phyloP scores from a whole-genome alignment of 1,140 invertebrate species.

The Campodea augens region DNA sequence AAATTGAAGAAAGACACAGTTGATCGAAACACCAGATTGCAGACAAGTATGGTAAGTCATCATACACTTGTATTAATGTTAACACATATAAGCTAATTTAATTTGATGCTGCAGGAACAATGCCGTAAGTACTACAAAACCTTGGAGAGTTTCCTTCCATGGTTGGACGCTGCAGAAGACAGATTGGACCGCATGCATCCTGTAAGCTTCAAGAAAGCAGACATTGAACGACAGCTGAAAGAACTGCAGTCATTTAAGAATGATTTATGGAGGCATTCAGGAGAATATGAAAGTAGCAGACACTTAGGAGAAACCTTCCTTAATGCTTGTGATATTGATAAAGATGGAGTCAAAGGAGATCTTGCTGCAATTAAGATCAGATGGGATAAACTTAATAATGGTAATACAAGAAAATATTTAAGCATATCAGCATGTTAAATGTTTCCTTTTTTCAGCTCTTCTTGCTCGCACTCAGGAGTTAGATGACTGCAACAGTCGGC shows the following conservation, averaged over 20 bases:
- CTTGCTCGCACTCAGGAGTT: conserved; percentile 47
- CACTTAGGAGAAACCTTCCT: conserved; percentile 69
- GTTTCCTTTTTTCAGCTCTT: conserved; percentile 21
- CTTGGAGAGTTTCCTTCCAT: conserved; percentile 67
- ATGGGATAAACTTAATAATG: conserved; percentile 80
- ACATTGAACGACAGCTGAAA: conserved; percentile 71
- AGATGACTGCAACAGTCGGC: conserved; percentile 60
- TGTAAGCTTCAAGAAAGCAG: conserved; percentile 54
- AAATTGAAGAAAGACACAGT: conserved; percentile 65
- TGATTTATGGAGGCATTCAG: conserved; percentile 74
- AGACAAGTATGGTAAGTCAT: conserved; percentile 47
- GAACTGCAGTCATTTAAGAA: conserved; percentile 79
- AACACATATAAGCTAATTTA: not conserved
- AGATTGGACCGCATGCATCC: conserved; percentile 59
- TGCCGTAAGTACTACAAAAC: conserved; percentile 73
- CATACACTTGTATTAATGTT: not conserved
- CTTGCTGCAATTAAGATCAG: conserved; percentile 56
- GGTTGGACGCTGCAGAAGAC: conserved; percentile 70
- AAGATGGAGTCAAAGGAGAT: conserved; percentile 68
- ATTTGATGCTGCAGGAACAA: conserved; percentile 36
- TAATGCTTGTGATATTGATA: conserved; percentile 68
- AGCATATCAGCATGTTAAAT: too few species aligned
- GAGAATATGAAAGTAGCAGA: conserved; percentile 76
- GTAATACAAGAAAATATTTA: conserved; percentile 25
- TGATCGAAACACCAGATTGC: conserved; percentile 61